Evolutionary conservation across 2,888 invertebrate species (phyloP).

Genomic region (Teinopalpus imperialis): DNA sequence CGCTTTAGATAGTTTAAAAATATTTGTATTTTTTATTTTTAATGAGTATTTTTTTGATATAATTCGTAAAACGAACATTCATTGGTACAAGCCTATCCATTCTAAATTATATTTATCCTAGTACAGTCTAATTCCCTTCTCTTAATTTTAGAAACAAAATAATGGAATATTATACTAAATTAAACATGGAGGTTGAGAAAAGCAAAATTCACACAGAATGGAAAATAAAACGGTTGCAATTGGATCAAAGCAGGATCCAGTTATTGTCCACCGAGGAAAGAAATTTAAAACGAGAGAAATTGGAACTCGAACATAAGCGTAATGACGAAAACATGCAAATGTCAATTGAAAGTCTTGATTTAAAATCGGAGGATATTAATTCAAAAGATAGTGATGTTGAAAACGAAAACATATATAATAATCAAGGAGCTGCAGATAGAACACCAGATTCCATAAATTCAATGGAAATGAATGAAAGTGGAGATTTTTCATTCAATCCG

Average conservation of each 20-base stretch:
- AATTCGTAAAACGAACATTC: too few species aligned
- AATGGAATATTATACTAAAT: conserved; percentile 84
- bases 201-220: conserved; percentile 80
- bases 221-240: conserved; percentile 75
- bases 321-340: conserved; percentile 64
- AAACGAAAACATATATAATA: conserved; percentile 10
- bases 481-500: conserved; percentile 32
- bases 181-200: conserved; percentile 82
- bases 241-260: conserved; percentile 69
- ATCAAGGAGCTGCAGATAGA: background rate
- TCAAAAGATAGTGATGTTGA: conserved; percentile 26
- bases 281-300: conserved; percentile 79
- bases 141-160: conserved; percentile 78
- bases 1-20: too few species aligned
- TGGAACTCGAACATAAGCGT: conserved; percentile 66
- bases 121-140: too few species aligned
- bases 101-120: too few species aligned
- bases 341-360: conserved; percentile 56
- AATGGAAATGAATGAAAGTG: conserved; percentile 21
- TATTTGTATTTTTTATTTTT: too few species aligned
- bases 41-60: too few species aligned
- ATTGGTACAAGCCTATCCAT: too few species aligned
- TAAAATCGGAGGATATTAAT: conserved; percentile 34
- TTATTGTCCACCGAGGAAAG: conserved; percentile 75
- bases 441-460: conserved; percentile 11